Evolutionary conservation across 2,797 vertebrate genomes (phyloP).

Genomic region (Prunella strophiata): DNA sequence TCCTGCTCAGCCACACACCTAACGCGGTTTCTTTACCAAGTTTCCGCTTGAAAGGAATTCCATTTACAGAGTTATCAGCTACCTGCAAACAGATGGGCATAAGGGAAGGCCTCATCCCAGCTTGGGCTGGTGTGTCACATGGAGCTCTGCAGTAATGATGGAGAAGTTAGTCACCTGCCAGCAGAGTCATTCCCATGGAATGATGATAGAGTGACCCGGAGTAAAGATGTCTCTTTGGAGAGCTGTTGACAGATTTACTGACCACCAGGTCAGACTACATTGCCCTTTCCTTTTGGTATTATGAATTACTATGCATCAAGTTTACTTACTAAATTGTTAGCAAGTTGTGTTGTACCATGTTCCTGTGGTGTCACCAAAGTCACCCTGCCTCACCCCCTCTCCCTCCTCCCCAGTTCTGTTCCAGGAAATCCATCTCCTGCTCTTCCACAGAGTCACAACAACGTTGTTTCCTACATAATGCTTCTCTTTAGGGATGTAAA

Average conservation of each 20-base stretch:
- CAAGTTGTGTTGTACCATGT: not conserved
- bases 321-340: not conserved
- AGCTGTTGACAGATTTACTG: slow-evolving; percentile 29
- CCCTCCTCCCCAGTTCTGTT: not conserved
- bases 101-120: not conserved
- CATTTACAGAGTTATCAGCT: not conserved
- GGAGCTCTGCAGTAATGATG: not conserved
- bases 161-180: slow-evolving; percentile 39
- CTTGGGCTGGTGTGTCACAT: not conserved
- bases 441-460: not conserved
- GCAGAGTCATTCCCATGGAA: slow-evolving; percentile 12
- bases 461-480: not conserved
- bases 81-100: not conserved
- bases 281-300: slow-evolving; percentile 3
- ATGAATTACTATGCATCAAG: not conserved
- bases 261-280: not conserved
- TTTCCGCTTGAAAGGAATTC: slow-evolving; percentile 8
- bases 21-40: not conserved
- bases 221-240: slow-evolving; percentile 34
- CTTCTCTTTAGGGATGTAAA: slow-evolving; percentile 27
- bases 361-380: not conserved
- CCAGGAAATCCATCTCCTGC: not conserved
- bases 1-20: not conserved
- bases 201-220: not conserved
- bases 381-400: not conserved